phyloP scores from a whole-genome alignment of 2,113 vertebrate genomes.

The Tragelaphus scriptus region DNA sequence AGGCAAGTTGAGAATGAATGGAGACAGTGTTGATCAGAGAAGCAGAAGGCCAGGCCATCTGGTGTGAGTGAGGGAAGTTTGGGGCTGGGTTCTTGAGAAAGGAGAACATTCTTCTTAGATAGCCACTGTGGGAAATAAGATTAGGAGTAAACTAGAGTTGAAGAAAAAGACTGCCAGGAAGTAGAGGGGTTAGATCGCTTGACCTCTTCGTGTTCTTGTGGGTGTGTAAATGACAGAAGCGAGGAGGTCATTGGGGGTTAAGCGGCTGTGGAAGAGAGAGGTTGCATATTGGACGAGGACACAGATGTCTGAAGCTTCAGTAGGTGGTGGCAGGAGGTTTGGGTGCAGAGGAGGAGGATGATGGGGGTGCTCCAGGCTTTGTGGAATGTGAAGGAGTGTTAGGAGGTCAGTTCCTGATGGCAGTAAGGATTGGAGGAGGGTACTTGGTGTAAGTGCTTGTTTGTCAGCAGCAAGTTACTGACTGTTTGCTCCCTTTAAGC shows the following conservation, averaged over 20 bases:
- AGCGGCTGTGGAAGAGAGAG: slow-evolving; percentile 14
- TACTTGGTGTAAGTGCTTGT: not conserved
- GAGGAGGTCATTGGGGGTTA: not conserved
- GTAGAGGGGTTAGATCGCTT: slow-evolving; percentile 39
- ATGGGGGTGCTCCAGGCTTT: not conserved
- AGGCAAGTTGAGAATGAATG: not conserved
- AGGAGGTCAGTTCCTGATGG: not conserved
- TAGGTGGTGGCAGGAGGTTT: not conserved
- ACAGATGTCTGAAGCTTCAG: not conserved
- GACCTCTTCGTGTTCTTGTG: slow-evolving; percentile 45
- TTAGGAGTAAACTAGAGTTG: slow-evolving; percentile 31
- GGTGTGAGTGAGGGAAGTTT: slow-evolving; percentile 12
- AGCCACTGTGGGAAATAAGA: slow-evolving; percentile 62
- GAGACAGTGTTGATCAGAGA: not conserved
- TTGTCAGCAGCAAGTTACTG: not conserved
- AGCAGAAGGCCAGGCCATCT: slow-evolving; percentile 28
- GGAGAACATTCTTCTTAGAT: slow-evolving; percentile 58
- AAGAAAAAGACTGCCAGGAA: slow-evolving; percentile 40
- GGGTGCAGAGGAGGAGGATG: not conserved
- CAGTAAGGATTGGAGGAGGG: not conserved
- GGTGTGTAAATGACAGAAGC: slow-evolving; percentile 37
- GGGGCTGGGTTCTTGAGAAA: slow-evolving; percentile 50
- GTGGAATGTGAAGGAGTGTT: not conserved
- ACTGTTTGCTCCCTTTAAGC: not conserved
- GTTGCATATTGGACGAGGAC: not conserved